phyloP scores from a whole-genome alignment of 1,140 invertebrate species.

The Drosophila sp. region DNA sequence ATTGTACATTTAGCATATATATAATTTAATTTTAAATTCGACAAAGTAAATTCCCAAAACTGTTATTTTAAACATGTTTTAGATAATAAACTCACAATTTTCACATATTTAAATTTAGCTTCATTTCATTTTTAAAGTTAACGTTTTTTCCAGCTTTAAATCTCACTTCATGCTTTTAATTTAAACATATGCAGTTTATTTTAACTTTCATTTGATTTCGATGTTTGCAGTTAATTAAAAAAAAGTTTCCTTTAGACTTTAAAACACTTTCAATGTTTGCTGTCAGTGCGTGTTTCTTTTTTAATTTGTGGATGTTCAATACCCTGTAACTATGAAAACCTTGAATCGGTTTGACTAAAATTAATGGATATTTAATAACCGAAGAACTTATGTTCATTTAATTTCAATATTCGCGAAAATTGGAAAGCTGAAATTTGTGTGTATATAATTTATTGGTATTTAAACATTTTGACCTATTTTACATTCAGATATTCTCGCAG shows the following conservation, averaged over 20 bases:
- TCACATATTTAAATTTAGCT: no score
- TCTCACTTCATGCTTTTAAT: not conserved
- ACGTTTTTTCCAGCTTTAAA: not conserved
- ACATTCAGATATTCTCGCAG: not conserved
- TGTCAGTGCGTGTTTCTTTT: constrained; percentile 58
- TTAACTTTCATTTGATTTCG: constrained; percentile 16
- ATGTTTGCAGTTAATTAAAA: constrained; percentile 24
- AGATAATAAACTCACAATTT: no score
- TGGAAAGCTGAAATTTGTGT: no score
- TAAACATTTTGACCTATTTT: not conserved
- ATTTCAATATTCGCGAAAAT: no score
- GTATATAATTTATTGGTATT: not conserved
- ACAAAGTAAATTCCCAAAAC: no score
- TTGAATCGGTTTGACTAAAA: not conserved
- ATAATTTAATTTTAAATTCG: no score
- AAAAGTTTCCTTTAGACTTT: constrained; percentile 35
- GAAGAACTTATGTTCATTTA: no score
- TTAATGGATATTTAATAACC: no score
- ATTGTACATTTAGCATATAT: no score
- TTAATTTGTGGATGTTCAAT: constrained; percentile 28
- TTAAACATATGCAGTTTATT: constrained; percentile 22
- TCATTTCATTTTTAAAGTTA: not conserved
- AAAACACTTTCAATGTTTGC: constrained; percentile 70
- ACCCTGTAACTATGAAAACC: not conserved
- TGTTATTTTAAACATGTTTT: no score